Base-by-base conservation (phyloP, 2,797 vertebrate genomes). In the Oreonectes daqikongensis region DNA sequence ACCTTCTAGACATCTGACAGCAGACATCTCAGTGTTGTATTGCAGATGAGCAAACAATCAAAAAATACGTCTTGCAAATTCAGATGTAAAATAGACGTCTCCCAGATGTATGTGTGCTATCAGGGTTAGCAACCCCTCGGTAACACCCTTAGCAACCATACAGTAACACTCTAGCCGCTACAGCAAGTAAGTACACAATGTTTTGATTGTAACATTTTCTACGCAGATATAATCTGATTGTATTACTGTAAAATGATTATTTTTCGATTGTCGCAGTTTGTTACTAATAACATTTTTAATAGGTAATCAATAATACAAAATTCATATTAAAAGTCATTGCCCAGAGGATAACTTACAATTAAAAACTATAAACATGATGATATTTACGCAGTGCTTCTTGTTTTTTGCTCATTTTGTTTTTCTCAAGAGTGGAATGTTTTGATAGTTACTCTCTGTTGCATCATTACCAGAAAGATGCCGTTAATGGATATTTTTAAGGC, bases 401-500 rank as follows among this genome's bases (percentile, higher is more conserved):
- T 50, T 24, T 64, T 52, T 11, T 26, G 60, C 24, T 44, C 28
- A 50, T 66, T 72, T 44, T 28, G 44, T 69, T 38, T 59, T 72
- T 22, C 55, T 68, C 52, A 7, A 66, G 46, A 67, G 50, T 42
- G 61, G 8, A 18, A 24, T 73, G 26, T 67, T 61, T 53, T 61
- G 66, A 28, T 69, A 35, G 4, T 81, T 73, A 55, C 75, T 69
- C 70, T 48, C 53, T 14, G 10, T 81, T 78, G 70, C 79, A 78
- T 74, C 79, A 81, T 74, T 78, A 69, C 26, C 64, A 63, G 73
- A 69, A 77, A 46, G n/a, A 77, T 71, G 15, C 30, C 17, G 18
- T 73, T 63, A 77, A 78, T 65, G 64, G 46, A 78, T 52, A 69
- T 81, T 73, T 68, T 14, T 35, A 32, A 67, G 6, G 46, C 64